Evolutionary conservation across 2,113 vertebrate species (phyloP).

Genomic region (Elephantulus edwardii): DNA sequence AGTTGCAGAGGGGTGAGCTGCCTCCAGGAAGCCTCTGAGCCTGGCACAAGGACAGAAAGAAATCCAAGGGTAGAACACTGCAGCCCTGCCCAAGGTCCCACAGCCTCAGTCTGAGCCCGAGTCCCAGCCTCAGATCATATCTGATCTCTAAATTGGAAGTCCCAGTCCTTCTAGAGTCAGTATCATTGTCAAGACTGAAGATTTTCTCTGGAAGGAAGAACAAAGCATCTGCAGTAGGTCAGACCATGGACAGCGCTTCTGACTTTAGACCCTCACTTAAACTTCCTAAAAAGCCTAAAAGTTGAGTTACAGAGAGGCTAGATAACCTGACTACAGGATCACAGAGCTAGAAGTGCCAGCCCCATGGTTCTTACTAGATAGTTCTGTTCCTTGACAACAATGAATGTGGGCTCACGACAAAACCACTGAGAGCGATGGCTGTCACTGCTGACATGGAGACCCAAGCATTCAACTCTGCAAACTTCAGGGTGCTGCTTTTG

Average conservation of each 20-base stretch:
- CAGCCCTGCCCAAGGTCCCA: not conserved
- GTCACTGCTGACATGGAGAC: not conserved
- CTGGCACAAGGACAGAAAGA: not conserved
- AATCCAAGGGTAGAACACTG: not conserved
- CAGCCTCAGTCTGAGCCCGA: too few species aligned
- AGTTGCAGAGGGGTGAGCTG: not conserved
- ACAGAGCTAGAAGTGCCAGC: not conserved
- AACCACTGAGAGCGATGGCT: too few species aligned
- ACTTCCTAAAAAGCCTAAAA: not conserved
- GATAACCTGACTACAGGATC: not conserved
- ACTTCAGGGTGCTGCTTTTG: not conserved
- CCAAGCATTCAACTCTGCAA: fast-evolving
- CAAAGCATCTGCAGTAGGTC: not conserved
- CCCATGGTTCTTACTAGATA: not conserved
- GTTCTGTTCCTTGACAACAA: not conserved
- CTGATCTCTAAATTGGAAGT: not conserved
- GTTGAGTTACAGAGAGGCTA: not conserved
- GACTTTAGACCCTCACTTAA: not conserved
- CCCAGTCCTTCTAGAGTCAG: not conserved
- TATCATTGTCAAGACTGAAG: not conserved
- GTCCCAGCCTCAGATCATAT: not conserved
- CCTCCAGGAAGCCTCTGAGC: not conserved
- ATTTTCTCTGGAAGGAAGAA: not conserved
- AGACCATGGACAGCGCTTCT: not conserved
- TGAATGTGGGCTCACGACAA: not conserved